Conservation (phyloP, 2,797 vertebrate genomes). For the Ptychobarbus kaznakovi region DNA sequence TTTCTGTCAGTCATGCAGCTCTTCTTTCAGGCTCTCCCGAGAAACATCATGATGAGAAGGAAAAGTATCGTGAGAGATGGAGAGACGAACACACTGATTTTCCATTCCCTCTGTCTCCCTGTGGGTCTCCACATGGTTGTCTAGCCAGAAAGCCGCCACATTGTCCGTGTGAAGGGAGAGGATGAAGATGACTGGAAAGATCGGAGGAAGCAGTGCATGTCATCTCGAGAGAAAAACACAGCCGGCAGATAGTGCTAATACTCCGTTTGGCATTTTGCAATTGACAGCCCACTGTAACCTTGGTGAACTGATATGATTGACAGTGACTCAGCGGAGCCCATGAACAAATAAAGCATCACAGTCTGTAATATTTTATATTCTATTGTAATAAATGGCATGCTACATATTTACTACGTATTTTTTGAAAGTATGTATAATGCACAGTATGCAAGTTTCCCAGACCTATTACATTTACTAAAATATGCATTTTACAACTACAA, state of each 20-base stretch:
- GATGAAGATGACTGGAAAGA: conserved; percentile 65
- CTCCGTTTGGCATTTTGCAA: conserved; percentile 9
- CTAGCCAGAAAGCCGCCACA: conserved; percentile 23
- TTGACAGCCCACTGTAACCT: conserved; percentile 1
- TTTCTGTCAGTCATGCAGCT: not conserved
- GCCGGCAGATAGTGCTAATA: not conserved
- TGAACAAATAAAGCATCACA: not conserved
- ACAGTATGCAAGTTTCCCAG: not conserved
- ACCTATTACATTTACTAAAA: not conserved
- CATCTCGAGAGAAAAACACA: conserved; percentile 26
- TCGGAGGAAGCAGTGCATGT: conserved; percentile 59
- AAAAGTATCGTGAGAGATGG: conserved; percentile 14
- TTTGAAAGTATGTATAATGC: not conserved
- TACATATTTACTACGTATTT: not conserved
- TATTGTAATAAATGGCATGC: not conserved
- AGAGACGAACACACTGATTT: conserved; percentile 26
- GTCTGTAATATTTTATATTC: not conserved
- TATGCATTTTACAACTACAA: not conserved
- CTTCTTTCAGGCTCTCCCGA: not conserved
- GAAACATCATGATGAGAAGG: conserved; percentile 31
- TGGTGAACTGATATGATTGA: conserved; percentile 37
- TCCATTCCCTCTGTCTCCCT: conserved; percentile 19
- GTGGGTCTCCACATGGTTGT: not conserved
- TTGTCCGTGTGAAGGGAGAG: conserved; percentile 43
- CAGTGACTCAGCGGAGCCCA: conserved; percentile 20